Evolutionary conservation across 2,113 vertebrate genomes (phyloP).

Genomic region (Atractosteus spatula): DNA sequence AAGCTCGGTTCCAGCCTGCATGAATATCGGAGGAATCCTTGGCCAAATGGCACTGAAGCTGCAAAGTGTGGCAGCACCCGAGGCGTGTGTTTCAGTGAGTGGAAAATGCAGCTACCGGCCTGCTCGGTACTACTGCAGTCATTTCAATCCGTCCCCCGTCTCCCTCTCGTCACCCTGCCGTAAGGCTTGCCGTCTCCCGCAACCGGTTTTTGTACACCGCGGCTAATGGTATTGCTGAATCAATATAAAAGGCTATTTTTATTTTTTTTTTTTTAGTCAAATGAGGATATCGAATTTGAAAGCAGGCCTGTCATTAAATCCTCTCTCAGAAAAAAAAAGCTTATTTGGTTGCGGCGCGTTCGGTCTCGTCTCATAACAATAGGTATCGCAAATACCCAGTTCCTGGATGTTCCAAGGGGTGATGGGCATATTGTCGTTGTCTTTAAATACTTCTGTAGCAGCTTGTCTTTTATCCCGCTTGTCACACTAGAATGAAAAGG

Average conservation of each 20-base stretch:
- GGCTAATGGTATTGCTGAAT: too few species aligned
- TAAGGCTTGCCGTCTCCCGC: slow-evolving; percentile 12
- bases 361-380: too few species aligned
- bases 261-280: neutral
- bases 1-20: slow-evolving; percentile 27
- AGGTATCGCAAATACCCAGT: too few species aligned
- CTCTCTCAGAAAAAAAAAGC: too few species aligned
- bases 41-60: slow-evolving; percentile 12
- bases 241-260: too few species aligned
- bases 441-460: too few species aligned
- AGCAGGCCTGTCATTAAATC: slow-evolving; percentile 14
- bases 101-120: slow-evolving; percentile 50
- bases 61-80: slow-evolving; percentile 19
- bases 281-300: neutral
- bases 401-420: too few species aligned
- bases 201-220: neutral
- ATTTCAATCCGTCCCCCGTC: slow-evolving; percentile 41
- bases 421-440: too few species aligned
- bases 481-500: too few species aligned
- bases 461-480: too few species aligned
- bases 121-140: slow-evolving; percentile 64
- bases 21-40: slow-evolving; percentile 5
- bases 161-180: neutral
- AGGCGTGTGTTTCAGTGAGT: slow-evolving; percentile 18
- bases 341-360: too few species aligned